Base-by-base conservation (phyloP, 1,140 invertebrate species). In the Drosophila sturtevanti region DNA sequence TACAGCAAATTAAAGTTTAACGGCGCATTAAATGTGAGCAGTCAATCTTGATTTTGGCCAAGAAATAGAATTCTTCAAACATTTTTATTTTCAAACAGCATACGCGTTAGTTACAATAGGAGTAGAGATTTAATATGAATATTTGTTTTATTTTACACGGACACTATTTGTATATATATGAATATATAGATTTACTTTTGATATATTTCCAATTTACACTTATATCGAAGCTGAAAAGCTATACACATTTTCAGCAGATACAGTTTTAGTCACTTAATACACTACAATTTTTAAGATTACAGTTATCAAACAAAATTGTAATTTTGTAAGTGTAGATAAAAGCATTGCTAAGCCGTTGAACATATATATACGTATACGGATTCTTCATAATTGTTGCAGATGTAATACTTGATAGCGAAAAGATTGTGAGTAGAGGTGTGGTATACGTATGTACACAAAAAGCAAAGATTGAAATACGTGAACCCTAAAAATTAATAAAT, bases 21-120 rank as follows among this genome's bases (percentile, higher is more conserved):
- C 14, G n/a, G 6, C 16, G 34, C 14, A 21, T 18, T 16, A 18
- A 11, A 4, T 24, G 4, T 24, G 22, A 31, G 27, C 27, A 31
- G 27, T 31, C 1, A 31, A 31, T 31, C 7, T 31, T 6, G 7
- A 31, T 6, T 31, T 6, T 31, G 2, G 27, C 27, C 0, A 14
- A 7, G 18, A 27, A 3, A 18, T 21, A 1, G 9, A 10, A 9
- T 51, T 69, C 64, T 79, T 87, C 76, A 62, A 86, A 86, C 82
- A 87, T 79, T 87, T 77, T 86, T 86, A 86, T 86, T 86, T 44
- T 86, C 38, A 86, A 86, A 87, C 81, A 86, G 82, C 78, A 82
- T 81, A 76, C 79, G 82, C 82, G 68, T 63, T 81, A 87, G 72
- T 87, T 82, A 86, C 82, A 86, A 81, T 87, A 87, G 79, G 79